Percentiles rank a stretch among this genome's conserved stretches.
phyloP scores from a whole-genome alignment of 2,888 invertebrate species.

The Dynastes maya region DNA sequence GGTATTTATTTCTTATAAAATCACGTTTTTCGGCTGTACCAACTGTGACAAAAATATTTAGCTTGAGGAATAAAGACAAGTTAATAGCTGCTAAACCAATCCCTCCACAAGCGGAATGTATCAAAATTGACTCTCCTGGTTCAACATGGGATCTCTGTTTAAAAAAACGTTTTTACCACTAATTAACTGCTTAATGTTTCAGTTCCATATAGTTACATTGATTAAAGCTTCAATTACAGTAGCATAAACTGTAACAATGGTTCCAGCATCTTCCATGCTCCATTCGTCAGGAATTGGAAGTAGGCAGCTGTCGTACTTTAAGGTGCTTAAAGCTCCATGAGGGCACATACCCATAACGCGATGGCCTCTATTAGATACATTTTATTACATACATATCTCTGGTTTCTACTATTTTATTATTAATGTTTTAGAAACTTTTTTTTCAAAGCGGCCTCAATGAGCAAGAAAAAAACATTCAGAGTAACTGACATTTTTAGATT shows the following conservation, averaged over 20 bases:
- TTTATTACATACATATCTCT: background rate
- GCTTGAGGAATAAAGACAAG: constrained; percentile 77
- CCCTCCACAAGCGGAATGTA: constrained; percentile 79
- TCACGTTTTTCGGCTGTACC: constrained; percentile 77
- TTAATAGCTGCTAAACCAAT: constrained; percentile 87
- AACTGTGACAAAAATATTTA: constrained; percentile 82
- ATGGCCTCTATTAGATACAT: constrained; percentile 70
- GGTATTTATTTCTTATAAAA: constrained; percentile 75
- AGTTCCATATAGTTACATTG: constrained; percentile 59
- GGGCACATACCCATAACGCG: constrained; percentile 79
- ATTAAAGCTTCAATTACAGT: constrained; percentile 72
- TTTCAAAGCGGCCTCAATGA: no score
- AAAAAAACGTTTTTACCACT: no score
- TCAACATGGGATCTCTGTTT: background rate
- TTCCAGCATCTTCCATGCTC: constrained; percentile 83
- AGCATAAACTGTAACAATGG: constrained; percentile 83
- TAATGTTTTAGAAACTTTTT: no score
- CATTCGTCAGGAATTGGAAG: constrained; percentile 83
- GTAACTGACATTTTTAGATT: no score
- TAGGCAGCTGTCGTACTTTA: constrained; percentile 74
- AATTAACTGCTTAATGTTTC: no score
- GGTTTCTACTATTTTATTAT: no score
- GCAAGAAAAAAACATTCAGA: no score
- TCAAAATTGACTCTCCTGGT: constrained; percentile 69
- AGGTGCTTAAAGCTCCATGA: constrained; percentile 75